Evolutionary conservation across 2,113 vertebrate genomes (phyloP), one percentile per base, ranked within the genome.

Genomic region (Pardalotus punctatus): DNA sequence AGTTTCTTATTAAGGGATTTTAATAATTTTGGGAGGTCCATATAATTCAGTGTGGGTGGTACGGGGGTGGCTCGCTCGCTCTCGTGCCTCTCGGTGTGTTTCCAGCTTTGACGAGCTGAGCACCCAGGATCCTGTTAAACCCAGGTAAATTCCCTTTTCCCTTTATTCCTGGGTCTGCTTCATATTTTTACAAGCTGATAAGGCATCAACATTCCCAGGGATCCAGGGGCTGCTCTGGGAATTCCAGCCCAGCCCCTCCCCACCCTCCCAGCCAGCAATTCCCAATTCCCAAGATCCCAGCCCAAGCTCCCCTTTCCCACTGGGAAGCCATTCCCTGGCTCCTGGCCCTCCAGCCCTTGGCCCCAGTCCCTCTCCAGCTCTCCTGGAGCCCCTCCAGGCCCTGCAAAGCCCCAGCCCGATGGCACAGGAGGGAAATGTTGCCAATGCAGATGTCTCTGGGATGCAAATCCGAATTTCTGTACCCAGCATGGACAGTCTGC

Each of bases 401-500:
- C 48, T 21, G 47, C 25, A 43, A 36, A 53, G 27, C 38, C 38
- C 4, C 38, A 21, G 0, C 24, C 40, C 53, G 65, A 12, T 1
- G 2, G 5, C 11, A 4, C 3, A 1, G 65, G 40, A 31, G 15
- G 23, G 61, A 76, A 74, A 64, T 17, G 15, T 60, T 57, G 13
- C 23, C 70, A 54, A 48, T 17, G 4, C 3, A 38, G 24, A 27
- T 11, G 1, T 36, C 69, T 50, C 60, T 2, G 25, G 69, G 54
- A 4, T 15, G 17, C 19, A 60, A 48, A 61, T 51, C 42, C 60
- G 4, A 35, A 24, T 38, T 72, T 14, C 51, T 72, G 35, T 36
- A 10, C 16, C 2, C 18, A 28, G 9, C 24, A 14, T 1, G 20
- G 28, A 11, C 28, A 38, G 6, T 4, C 36, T 14, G 0, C 16